Conservation (phyloP, 1,140 invertebrate genomes). For the Drosophila pectinifera region DNA sequence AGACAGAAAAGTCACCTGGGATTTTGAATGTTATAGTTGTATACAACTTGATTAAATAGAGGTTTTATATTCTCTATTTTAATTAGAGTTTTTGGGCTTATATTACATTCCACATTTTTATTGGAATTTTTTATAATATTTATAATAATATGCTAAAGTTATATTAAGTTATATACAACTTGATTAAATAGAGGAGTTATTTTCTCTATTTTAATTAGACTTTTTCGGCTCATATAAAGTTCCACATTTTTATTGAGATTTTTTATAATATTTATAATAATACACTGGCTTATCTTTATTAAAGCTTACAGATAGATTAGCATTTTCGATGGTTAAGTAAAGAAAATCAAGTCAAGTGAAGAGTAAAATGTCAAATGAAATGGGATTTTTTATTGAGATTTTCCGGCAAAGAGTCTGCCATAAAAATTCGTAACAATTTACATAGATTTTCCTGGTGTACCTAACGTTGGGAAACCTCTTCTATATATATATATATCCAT, state of each 20-base stretch:
- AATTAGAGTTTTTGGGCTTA: no score
- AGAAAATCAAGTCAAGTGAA: neutral
- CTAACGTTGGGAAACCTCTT: neutral
- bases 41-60: neutral
- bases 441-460: neutral
- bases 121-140: no score
- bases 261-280: no score
- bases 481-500: neutral
- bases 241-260: no score
- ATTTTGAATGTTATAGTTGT: neutral
- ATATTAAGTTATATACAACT: no score
- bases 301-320: no score
- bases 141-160: no score
- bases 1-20: slow-evolving; percentile 5
- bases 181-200: no score
- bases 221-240: no score
- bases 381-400: neutral
- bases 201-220: no score
- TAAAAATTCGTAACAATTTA: neutral
- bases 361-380: neutral
- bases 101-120: no score
- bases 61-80: neutral
- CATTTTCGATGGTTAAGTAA: neutral
- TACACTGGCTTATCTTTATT: no score
- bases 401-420: neutral